A percentile compares a stretch with the other conserved stretches of the same genome.
phyloP scores from a whole-genome alignment of 2,113 vertebrate species.

The Cynoglossus semilaevis region DNA sequence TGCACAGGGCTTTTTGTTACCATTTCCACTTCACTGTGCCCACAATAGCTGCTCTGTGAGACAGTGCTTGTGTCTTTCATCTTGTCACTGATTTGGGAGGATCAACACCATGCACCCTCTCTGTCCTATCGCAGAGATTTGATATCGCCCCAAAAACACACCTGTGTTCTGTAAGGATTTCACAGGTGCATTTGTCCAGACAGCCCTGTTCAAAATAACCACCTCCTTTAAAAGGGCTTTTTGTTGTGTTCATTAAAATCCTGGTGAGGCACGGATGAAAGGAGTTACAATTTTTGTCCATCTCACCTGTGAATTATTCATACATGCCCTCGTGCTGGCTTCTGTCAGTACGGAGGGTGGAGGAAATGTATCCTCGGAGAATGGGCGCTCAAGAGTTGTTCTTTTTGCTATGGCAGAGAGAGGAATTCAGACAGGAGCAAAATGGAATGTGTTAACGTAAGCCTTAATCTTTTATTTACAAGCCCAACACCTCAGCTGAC shows the following conservation, averaged over 20 bases:
- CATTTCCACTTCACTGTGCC: conserved; percentile 68
- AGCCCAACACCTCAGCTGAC: conserved; percentile 19
- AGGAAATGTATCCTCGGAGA: conserved; percentile 46
- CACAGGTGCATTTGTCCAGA: conserved; percentile 39
- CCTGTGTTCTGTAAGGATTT: conserved; percentile 58
- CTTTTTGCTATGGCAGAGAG: conserved; percentile 11
- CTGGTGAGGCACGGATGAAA: conserved; percentile 59
- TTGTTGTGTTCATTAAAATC: conserved; percentile 57
- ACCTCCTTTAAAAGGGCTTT: conserved; percentile 56
- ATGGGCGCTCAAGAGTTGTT: conserved; percentile 39
- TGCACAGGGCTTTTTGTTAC: conserved; percentile 35
- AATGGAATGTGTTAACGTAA: conserved; percentile 47
- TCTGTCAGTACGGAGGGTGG: conserved; percentile 40
- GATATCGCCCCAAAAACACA: conserved; percentile 57
- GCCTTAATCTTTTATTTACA: conserved; percentile 43
- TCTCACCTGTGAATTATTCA: conserved; percentile 76
- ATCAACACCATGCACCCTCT: conserved; percentile 34
- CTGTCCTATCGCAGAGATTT: conserved; percentile 42
- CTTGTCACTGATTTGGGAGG: conserved; percentile 54
- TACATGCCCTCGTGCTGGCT: conserved; percentile 53
- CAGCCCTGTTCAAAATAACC: conserved; percentile 47
- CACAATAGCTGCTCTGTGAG: conserved; percentile 44
- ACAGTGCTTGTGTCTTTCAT: conserved; percentile 72
- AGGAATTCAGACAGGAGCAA: conserved; percentile 20
- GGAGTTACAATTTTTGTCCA: conserved; percentile 59